Evolutionary conservation across 2,888 invertebrate species (phyloP).

Genomic region (Malthinus flaveolus): DNA sequence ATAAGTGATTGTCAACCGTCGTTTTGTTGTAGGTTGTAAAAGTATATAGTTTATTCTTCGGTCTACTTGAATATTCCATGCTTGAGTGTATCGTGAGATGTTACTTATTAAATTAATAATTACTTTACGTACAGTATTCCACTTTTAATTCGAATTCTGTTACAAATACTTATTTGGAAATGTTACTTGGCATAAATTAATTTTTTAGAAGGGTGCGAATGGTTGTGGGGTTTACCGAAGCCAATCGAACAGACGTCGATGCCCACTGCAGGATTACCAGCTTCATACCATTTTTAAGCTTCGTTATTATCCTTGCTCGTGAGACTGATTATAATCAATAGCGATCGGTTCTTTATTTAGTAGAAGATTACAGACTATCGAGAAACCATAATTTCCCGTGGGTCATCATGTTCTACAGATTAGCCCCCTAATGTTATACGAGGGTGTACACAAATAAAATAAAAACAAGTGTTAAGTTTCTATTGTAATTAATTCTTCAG

Average conservation of each 20-base stretch:
- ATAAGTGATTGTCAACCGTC: slow-evolving; percentile 5
- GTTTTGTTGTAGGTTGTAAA: background rate
- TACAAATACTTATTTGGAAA: background rate
- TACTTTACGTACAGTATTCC: too few relatives aligned
- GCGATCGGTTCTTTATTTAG: slow-evolving; percentile 27
- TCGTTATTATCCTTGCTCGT: slow-evolving; percentile 14
- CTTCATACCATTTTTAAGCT: slow-evolving; percentile 13
- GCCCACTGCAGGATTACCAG: slow-evolving; percentile 30
- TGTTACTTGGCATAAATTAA: background rate
- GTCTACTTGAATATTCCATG: background rate
- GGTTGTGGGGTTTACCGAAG: background rate
- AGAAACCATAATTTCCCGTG: slow-evolving; percentile 24
- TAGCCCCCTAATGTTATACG: slow-evolving; percentile 3
- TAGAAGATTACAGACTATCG: slow-evolving; percentile 28
- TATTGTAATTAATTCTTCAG: too few relatives aligned
- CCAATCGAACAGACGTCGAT: slow-evolving; percentile 12
- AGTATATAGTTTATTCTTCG: background rate
- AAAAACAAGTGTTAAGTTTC: too few relatives aligned
- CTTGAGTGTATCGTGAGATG: background rate
- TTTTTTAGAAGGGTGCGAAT: background rate
- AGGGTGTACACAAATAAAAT: too few relatives aligned
- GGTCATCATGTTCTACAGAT: slow-evolving; percentile 21
- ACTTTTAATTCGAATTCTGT: too few relatives aligned
- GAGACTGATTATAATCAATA: slow-evolving; percentile 26
- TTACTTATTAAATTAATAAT: slow-evolving; percentile 1